Evolutionary conservation across 2,888 invertebrate genomes (phyloP).

Genomic region (Cyclophora albipunctata): DNA sequence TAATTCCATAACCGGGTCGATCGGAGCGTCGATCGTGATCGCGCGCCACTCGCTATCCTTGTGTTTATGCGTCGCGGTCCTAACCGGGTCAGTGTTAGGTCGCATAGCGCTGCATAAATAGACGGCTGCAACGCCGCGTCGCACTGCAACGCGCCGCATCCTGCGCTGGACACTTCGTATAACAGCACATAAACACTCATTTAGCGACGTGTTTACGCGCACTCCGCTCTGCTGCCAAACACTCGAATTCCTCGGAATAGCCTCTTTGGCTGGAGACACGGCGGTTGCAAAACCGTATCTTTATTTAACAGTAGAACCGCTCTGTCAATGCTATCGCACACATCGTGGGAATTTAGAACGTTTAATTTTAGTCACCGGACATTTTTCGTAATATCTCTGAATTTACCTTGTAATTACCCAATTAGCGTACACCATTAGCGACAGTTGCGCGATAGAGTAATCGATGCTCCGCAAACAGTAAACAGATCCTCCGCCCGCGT

Average conservation of each 20-base stretch:
- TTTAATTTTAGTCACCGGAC: slow-evolving; percentile 44
- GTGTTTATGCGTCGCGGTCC: slow-evolving; percentile 57
- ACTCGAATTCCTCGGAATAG: slow-evolving; percentile 39
- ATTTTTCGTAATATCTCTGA: slow-evolving; percentile 31
- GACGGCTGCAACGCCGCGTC: slow-evolving; percentile 39
- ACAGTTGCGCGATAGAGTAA: slow-evolving; percentile 4
- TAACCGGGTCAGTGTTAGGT: slow-evolving; percentile 74
- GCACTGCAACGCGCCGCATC: slow-evolving; percentile 26
- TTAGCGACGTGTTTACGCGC: slow-evolving; percentile 61
- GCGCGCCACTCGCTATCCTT: slow-evolving; percentile 45
- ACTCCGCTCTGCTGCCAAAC: slow-evolving; percentile 47
- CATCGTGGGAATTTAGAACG: slow-evolving; percentile 53
- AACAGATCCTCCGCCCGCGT: neutral
- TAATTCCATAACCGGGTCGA: slow-evolving; percentile 39
- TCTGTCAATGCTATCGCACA: slow-evolving; percentile 36
- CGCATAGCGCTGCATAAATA: slow-evolving; percentile 70
- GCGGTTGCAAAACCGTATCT: slow-evolving; percentile 46
- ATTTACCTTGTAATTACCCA: slow-evolving; percentile 13
- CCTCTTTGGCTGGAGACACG: slow-evolving; percentile 17
- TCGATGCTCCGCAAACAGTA: neutral
- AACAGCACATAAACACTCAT: slow-evolving; percentile 34
- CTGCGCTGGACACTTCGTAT: slow-evolving; percentile 15
- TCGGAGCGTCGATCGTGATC: slow-evolving; percentile 20
- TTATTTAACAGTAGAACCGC: slow-evolving; percentile 21
- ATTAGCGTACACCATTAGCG: slow-evolving; percentile 8